Percentiles rank a stretch among this genome's conserved stretches.
phyloP scores from a whole-genome alignment of 2,797 vertebrate genomes.

The Rhabdophis nuchalis region DNA sequence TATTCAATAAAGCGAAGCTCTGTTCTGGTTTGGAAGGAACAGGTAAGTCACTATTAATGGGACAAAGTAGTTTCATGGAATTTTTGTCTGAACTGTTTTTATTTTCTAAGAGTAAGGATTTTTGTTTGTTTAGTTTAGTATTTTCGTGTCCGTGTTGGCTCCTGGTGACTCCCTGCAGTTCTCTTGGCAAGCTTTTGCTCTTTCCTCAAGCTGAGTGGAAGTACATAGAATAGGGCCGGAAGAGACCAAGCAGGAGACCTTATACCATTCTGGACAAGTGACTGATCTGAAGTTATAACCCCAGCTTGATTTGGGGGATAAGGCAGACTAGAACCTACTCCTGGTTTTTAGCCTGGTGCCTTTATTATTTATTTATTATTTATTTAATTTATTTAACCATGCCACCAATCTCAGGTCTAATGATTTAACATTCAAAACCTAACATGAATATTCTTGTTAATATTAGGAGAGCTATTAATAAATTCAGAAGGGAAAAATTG shows the following conservation, averaged over 20 bases:
- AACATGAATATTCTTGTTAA: not conserved
- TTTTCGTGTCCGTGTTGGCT: not conserved
- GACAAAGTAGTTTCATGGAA: not conserved
- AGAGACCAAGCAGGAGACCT: not conserved
- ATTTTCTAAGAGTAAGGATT: not conserved
- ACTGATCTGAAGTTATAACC: not conserved
- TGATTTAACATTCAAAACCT: not conserved
- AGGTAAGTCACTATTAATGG: slow-evolving; percentile 45
- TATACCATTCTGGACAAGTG: not conserved
- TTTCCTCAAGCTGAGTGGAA: not conserved
- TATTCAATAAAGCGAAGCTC: slow-evolving; percentile 2
- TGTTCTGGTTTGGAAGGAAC: slow-evolving; percentile 18
- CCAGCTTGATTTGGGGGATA: not conserved
- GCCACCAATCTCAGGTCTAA: not conserved
- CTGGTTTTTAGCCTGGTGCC: not conserved
- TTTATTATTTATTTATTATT: too few species aligned
- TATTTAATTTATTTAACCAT: too few species aligned
- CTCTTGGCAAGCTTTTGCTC: not conserved
- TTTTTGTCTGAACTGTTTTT: not conserved
- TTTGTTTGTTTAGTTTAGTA: not conserved
- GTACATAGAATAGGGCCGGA: not conserved
- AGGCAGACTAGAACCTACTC: not conserved
- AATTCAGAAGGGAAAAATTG: not conserved
- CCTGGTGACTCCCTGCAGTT: not conserved
- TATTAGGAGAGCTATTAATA: not conserved